Percentiles rank a stretch among this genome's conserved stretches.
Evolutionary conservation across 2,797 vertebrate genomes (phyloP).

Genomic region (Margarornis squamiger): DNA sequence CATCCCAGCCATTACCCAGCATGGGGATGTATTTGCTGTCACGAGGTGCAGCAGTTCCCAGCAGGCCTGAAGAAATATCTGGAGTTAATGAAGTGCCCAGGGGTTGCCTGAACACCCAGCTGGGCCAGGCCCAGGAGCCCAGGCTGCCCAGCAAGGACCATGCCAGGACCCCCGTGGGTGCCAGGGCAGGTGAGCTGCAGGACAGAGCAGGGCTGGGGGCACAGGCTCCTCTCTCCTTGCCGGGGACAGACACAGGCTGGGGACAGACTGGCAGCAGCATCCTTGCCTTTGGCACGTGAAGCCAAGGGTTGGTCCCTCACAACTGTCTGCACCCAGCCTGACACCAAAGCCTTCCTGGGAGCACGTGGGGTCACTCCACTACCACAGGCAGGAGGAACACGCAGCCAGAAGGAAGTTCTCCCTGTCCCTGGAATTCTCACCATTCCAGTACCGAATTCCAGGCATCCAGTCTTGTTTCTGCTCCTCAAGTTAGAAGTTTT

Average conservation of each 20-base stretch:
- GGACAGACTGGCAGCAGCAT: not conserved
- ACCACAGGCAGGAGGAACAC: rapidly evolving
- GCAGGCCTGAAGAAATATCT: not conserved
- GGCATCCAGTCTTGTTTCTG: conserved; percentile 6
- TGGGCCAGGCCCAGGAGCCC: not conserved
- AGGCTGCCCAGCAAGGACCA: not conserved
- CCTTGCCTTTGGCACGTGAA: not conserved
- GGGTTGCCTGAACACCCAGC: not conserved
- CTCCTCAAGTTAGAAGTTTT: conserved; percentile 34
- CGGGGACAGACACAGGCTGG: not conserved
- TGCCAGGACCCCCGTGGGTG: not conserved
- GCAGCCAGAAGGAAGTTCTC: not conserved
- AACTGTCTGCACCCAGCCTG: not conserved
- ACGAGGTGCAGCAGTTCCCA: not conserved
- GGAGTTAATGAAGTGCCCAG: not conserved
- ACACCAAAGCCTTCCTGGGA: not conserved
- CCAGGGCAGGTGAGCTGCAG: not conserved
- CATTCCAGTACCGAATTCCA: not conserved
- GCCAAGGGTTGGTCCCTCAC: not conserved
- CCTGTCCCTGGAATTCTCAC: not conserved
- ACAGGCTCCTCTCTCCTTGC: not conserved
- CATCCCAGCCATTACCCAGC: not conserved
- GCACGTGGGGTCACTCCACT: rapidly evolving
- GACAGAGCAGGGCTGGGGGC: not conserved
- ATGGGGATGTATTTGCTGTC: not conserved